These are phyloP conservation scores for Chrysochloris asiatica DNA, from an alignment of 2,113 vertebrate genomes.

Conservation along the genomic window DNA sequence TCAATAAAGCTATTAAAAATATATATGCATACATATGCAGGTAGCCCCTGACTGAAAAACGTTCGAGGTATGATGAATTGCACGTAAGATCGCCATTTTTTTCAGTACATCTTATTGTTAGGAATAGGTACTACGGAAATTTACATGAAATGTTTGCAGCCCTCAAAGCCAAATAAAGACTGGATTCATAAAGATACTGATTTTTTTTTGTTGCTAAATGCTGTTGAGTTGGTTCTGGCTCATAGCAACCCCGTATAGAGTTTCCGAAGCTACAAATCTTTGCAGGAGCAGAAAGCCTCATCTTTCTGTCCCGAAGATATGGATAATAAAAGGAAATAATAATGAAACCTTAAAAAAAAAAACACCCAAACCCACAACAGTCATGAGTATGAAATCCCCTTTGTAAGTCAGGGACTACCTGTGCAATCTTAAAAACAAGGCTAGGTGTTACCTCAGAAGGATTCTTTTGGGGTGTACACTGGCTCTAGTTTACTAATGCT, in stretches of 20 bases:
- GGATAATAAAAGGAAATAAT: too few relatives aligned
- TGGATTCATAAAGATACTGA: neutral
- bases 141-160: neutral
- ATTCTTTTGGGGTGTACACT: neutral
- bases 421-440: slow-evolving; percentile 29
- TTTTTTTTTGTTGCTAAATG: too few relatives aligned
- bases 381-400: neutral
- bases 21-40: neutral
- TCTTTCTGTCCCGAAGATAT: too few relatives aligned
- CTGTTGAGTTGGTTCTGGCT: too few relatives aligned
- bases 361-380: neutral
- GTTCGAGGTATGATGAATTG: neutral
- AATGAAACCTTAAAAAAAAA: too few relatives aligned
- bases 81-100: neutral
- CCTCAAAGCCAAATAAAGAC: neutral
- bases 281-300: too few relatives aligned
- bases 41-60: neutral
- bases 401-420: neutral
- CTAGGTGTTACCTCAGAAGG: too few relatives aligned
- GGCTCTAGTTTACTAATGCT: neutral
- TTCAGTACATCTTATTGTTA: neutral
- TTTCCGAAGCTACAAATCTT: too few relatives aligned
- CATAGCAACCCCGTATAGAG: too few relatives aligned
- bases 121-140: too few relatives aligned
- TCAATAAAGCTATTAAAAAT: neutral